Conservation (phyloP, 2,888 invertebrate genomes). For the Himalopsyche japonica region DNA sequence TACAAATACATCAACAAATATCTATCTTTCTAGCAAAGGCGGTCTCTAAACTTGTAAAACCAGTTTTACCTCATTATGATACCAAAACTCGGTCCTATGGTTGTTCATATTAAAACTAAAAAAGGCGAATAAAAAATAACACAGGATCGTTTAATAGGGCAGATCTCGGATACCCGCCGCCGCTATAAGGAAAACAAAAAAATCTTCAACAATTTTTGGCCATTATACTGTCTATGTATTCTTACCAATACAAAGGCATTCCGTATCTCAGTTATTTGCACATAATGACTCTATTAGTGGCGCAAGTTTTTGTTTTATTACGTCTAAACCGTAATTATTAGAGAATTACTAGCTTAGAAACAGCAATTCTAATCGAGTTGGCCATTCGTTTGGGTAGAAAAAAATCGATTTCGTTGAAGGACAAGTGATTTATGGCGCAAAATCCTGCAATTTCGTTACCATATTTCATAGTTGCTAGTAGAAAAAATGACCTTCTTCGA, state of each 20-base stretch:
- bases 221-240: conserved; percentile 25
- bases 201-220: conserved; percentile 26
- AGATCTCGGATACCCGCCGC: conserved; percentile 17
- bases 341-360: conserved; percentile 10
- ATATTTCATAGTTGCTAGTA: background rate
- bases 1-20: background rate
- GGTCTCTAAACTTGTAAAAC: conserved; percentile 36
- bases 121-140: conserved; percentile 23
- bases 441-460: background rate
- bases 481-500: conserved; percentile 27
- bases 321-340: conserved; percentile 16
- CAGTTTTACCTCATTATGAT: conserved; percentile 24
- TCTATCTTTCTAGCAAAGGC: conserved; percentile 25
- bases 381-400: conserved; percentile 14
- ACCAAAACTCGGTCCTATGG: conserved; percentile 16
- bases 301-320: conserved; percentile 25
- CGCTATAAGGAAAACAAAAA: conserved; percentile 20
- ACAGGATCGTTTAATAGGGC: conserved; percentile 32
- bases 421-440: background rate
- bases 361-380: background rate
- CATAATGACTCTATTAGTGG: conserved; percentile 40
- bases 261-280: conserved; percentile 33
- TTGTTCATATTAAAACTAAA: conserved; percentile 25
- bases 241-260: conserved; percentile 21
- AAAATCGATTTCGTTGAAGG: background rate